A percentile compares a stretch with the other conserved stretches of the same genome.
Conservation (phyloP, 2,113 vertebrate genomes). For the Rostratula benghalensis region DNA sequence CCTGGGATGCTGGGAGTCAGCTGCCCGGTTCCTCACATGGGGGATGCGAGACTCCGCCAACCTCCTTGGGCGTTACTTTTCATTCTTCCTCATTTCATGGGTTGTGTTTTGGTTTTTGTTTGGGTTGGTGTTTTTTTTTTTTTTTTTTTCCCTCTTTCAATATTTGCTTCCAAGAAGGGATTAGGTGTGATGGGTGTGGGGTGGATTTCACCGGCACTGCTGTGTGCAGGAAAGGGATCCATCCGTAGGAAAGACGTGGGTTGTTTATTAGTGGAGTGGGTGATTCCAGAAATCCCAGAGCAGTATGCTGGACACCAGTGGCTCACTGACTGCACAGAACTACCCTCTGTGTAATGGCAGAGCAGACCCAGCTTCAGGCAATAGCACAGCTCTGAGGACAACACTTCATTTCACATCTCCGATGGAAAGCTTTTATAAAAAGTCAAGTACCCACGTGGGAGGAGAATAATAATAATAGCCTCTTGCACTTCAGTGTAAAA, state of each 20-base stretch:
- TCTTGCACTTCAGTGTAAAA: background rate
- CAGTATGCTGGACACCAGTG: background rate
- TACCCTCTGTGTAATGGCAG: background rate
- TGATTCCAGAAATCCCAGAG: constrained; percentile 3
- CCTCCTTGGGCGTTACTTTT: constrained; percentile 20
- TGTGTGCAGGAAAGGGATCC: background rate
- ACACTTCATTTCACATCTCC: background rate
- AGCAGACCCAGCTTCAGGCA: background rate
- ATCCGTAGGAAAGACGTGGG: background rate
- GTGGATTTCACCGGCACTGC: background rate
- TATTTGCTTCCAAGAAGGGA: constrained; percentile 42
- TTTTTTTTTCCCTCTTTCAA: background rate
- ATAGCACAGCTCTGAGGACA: background rate
- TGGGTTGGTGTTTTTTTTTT: background rate
- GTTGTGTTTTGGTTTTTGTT: background rate
- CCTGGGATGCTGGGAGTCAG: constrained; percentile 38
- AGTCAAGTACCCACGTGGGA: background rate
- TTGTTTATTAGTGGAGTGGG: constrained; percentile 20
- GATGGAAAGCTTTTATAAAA: background rate
- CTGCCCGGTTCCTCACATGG: background rate
- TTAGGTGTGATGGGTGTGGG: constrained; percentile 10
- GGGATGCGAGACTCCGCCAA: background rate
- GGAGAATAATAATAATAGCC: background rate
- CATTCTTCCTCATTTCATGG: constrained; percentile 7
- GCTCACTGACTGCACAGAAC: background rate